phyloP scores from a whole-genome alignment of 2,797 vertebrate genomes.

The Gastrophryne carolinensis region DNA sequence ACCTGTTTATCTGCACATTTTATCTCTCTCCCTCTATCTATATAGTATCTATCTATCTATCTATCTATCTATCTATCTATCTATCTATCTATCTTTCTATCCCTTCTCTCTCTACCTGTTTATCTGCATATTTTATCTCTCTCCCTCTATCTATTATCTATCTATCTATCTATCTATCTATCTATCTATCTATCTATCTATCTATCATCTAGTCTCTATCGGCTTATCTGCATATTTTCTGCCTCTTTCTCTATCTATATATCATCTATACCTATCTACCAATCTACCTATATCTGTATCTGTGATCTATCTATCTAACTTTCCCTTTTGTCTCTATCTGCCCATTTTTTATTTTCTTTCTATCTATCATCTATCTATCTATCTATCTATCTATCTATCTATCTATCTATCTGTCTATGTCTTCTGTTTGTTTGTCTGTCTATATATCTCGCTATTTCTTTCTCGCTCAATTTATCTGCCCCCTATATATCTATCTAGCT shows the following conservation, averaged over 20 bases:
- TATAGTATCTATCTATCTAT: constrained; percentile 2
- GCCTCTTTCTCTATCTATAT: no score
- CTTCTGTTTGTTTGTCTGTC: background rate
- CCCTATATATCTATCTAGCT: background rate
- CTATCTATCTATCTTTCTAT: constrained; percentile 5
- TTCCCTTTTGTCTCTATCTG: background rate
- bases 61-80: constrained; percentile 8
- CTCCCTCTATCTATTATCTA: background rate
- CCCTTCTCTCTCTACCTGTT: background rate
- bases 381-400: background rate
- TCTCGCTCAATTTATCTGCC: background rate
- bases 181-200: background rate
- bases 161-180: background rate
- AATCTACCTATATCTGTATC: background rate
- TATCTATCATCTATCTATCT: background rate
- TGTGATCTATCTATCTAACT: background rate
- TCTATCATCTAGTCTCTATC: background rate
- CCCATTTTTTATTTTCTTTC: background rate
- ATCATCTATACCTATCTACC: background rate
- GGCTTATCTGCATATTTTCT: background rate
- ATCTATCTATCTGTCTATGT: background rate
- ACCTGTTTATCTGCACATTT: background rate
- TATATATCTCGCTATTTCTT: background rate
- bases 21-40: background rate
- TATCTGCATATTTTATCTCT: background rate